A percentile compares a stretch with the other conserved stretches of the same genome.
These are phyloP conservation scores for Tokudaia tokunoshimensis DNA, from an alignment of 2,797 vertebrate genomes.

Conservation along the genomic window DNA sequence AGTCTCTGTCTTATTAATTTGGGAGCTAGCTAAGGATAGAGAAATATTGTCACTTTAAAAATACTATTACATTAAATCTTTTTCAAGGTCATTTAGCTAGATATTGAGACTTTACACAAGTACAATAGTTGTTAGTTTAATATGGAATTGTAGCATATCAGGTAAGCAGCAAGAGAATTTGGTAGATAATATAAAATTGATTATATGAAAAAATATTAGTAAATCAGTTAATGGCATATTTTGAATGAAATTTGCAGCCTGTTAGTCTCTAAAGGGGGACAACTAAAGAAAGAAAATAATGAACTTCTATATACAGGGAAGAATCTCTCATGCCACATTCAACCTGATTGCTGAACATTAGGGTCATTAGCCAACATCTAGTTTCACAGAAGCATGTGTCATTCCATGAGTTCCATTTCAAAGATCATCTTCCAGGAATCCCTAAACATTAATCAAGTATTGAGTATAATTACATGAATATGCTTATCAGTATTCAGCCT, in stretches of 20 bases:
- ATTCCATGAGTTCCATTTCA: slow-evolving; percentile 4
- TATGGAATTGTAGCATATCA: neutral
- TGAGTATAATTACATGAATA: neutral
- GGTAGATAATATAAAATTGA: neutral
- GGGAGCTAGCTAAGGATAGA: too few species aligned
- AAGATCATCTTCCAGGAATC: neutral
- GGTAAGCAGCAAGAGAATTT: neutral
- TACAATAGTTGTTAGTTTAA: slow-evolving; percentile 9
- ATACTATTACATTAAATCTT: too few species aligned
- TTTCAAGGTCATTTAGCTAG: slow-evolving; percentile 9
- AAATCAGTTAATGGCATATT: neutral
- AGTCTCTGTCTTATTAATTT: too few species aligned
- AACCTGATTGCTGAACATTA: neutral
- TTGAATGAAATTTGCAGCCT: neutral
- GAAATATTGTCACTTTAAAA: too few species aligned
- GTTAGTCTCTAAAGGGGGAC: neutral
- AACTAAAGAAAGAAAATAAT: neutral
- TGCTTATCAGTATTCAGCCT: neutral
- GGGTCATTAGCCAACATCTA: neutral
- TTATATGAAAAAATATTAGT: neutral
- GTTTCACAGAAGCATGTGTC: neutral
- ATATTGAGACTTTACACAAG: slow-evolving; percentile 14
- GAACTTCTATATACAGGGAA: neutral
- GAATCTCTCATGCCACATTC: neutral
- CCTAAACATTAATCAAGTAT: neutral